A percentile compares a stretch with the other conserved stretches of the same genome.
Evolutionary conservation across 2,113 vertebrate genomes (phyloP).

Genomic region (Tichodroma muraria): DNA sequence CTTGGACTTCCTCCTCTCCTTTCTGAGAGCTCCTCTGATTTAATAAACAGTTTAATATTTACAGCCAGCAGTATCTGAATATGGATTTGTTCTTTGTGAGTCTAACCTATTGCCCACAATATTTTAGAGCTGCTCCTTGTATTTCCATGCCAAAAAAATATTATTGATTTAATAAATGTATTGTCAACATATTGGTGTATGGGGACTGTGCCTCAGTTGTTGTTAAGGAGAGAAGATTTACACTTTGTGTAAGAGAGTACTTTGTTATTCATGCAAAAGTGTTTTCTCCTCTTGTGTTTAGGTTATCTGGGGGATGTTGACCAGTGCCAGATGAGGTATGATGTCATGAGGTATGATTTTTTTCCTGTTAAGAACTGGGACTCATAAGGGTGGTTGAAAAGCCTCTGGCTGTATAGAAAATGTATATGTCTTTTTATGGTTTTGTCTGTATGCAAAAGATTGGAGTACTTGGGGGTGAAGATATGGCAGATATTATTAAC

Average conservation of each 20-base stretch:
- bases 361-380: neutral
- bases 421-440: neutral
- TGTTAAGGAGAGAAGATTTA: neutral
- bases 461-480: neutral
- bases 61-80: neutral
- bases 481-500: neutral
- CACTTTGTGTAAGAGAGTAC: neutral
- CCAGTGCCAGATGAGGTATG: neutral
- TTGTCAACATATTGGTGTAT: neutral
- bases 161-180: neutral
- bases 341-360: neutral
- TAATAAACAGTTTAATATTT: neutral
- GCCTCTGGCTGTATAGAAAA: accelerated
- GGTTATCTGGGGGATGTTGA: neutral
- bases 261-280: neutral
- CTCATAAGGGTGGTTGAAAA: neutral
- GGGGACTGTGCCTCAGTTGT: accelerated
- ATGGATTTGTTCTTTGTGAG: neutral
- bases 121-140: neutral
- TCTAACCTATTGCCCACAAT: neutral
- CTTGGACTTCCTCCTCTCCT: neutral
- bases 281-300: neutral
- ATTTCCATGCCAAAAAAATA: neutral
- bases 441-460: neutral
- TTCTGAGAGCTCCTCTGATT: neutral